These are phyloP conservation scores for Phaenicophaeus curvirostris DNA, from an alignment of 2,797 vertebrate species.

Conservation along the genomic window DNA sequence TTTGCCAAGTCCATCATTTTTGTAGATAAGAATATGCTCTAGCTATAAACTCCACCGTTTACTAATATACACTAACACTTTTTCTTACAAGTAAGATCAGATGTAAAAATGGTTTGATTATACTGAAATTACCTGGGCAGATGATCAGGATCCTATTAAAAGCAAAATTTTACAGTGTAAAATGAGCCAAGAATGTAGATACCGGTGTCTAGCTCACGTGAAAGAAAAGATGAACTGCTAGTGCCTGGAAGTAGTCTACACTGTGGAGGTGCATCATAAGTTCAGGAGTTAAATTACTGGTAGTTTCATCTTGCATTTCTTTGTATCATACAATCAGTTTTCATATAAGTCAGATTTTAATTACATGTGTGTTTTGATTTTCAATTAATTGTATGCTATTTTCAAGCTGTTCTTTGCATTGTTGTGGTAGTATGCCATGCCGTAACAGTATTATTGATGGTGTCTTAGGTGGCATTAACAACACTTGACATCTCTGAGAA, in stretches of 20 bases:
- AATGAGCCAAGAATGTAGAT: background rate
- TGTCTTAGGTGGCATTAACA: background rate
- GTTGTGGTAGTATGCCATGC: background rate
- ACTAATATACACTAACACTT: background rate
- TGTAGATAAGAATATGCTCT: background rate
- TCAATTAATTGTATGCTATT: background rate
- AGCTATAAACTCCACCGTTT: background rate
- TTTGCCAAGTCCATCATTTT: background rate
- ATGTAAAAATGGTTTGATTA: background rate
- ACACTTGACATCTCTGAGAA: background rate
- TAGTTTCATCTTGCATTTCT: background rate
- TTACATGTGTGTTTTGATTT: background rate
- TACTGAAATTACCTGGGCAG: background rate
- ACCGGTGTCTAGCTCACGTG: background rate
- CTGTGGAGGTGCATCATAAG: background rate
- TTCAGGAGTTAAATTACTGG: background rate
- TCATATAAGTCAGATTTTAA: background rate
- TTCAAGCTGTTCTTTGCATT: background rate
- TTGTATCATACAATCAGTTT: background rate
- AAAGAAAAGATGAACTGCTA: background rate
- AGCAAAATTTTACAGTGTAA: background rate
- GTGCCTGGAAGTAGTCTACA: background rate
- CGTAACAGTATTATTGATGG: accelerated
- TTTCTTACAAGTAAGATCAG: background rate
- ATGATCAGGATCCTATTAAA: background rate